Conservation (phyloP, 2,113 vertebrate species). For the Python bivittatus region DNA sequence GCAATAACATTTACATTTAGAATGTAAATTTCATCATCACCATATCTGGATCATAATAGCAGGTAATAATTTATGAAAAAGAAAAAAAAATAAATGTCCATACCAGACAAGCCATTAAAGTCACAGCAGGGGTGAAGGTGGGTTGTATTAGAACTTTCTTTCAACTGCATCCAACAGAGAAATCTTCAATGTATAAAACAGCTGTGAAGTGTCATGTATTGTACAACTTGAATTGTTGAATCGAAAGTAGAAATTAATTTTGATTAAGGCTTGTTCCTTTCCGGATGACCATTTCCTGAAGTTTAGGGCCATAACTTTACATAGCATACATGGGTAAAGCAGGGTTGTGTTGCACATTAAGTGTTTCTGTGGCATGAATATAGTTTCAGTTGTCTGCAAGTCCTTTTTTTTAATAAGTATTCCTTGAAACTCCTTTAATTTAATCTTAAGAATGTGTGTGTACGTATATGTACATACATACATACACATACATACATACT, state of each 20-base stretch:
- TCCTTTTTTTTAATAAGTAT: constrained; percentile 6
- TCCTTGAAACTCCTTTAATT: constrained; percentile 1
- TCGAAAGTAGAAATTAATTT: constrained; percentile 24
- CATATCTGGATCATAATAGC: constrained; percentile 54
- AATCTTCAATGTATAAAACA: constrained; percentile 79
- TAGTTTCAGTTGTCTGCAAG: neutral
- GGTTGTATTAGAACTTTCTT: constrained; percentile 71
- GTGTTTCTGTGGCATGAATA: neutral
- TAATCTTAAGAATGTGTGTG: neutral
- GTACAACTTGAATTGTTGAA: constrained; percentile 30
- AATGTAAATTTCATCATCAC: constrained; percentile 51
- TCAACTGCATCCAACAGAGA: constrained; percentile 75
- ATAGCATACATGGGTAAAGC: neutral
- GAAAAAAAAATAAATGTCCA: constrained; percentile 71
- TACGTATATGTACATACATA: neutral
- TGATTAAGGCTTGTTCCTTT: constrained; percentile 29
- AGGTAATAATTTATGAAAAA: constrained; percentile 67
- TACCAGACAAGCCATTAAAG: constrained; percentile 75
- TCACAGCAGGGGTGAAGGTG: constrained; percentile 40
- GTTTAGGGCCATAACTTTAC: neutral
- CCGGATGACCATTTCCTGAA: constrained; percentile 26
- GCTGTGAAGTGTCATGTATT: constrained; percentile 62
- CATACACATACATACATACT: neutral
- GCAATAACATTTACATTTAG: neutral
- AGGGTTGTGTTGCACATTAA: neutral